phyloP scores from a whole-genome alignment of 30 jellyfish, hydroid and myxozoan species.

The Mastigias papua region DNA sequence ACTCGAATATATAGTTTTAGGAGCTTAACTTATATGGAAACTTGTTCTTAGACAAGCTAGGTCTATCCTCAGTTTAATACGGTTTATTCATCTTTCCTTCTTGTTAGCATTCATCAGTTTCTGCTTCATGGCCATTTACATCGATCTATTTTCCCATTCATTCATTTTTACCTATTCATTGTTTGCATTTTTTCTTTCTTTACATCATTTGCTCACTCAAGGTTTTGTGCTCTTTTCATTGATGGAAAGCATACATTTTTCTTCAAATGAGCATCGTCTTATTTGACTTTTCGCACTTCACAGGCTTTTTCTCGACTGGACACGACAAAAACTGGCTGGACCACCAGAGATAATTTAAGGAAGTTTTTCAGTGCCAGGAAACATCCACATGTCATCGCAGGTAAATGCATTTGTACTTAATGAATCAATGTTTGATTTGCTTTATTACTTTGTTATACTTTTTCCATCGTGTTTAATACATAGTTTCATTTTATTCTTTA shows the following conservation, averaged over 20 bases:
- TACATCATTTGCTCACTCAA: background rate
- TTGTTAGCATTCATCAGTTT: background rate
- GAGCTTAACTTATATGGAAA: too few relatives aligned
- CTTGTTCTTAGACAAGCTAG: too few relatives aligned
- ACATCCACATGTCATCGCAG: constrained; percentile 78
- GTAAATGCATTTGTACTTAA: constrained; percentile 40
- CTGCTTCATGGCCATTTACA: background rate
- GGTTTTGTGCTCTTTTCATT: too few relatives aligned
- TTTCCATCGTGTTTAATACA: too few relatives aligned
- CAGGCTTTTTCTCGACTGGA: constrained; percentile 80
- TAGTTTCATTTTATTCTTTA: too few relatives aligned
- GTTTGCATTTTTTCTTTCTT: background rate
- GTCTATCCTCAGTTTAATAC: too few relatives aligned
- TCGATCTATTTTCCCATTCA: background rate
- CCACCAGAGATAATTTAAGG: constrained; percentile 44
- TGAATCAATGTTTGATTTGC: too few relatives aligned
- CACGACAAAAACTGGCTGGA: constrained; percentile 69
- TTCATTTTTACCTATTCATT: background rate
- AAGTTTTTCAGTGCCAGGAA: constrained; percentile 73
- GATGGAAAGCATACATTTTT: too few relatives aligned
- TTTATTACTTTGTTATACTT: too few relatives aligned
- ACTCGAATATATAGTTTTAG: too few relatives aligned
- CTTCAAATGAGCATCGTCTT: too few relatives aligned
- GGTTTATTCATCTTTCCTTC: background rate
- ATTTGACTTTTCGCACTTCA: too few relatives aligned